Evolutionary conservation across 2,113 vertebrate genomes (phyloP).

Genomic region (Ondatra zibethicus): DNA sequence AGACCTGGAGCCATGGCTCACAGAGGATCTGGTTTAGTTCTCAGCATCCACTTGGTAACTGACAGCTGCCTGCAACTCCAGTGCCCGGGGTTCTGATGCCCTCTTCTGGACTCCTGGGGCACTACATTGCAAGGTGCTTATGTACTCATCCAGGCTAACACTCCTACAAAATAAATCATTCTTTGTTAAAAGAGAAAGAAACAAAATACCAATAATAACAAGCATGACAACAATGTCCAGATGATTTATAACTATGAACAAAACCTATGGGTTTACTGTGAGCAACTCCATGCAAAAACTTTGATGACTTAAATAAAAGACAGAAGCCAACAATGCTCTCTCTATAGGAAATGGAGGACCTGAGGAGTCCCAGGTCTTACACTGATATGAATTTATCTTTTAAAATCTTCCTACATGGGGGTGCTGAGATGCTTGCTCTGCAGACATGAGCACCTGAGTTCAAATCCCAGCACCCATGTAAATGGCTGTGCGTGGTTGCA

Average conservation of each 20-base stretch:
- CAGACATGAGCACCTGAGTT: background rate
- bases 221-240: background rate
- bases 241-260: background rate
- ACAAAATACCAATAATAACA: background rate
- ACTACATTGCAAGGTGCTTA: background rate
- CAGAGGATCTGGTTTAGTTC: background rate
- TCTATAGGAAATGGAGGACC: background rate
- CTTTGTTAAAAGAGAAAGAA: background rate
- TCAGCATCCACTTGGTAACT: background rate
- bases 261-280: background rate
- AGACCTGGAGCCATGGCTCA: background rate
- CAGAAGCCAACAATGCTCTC: background rate
- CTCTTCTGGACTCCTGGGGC: background rate
- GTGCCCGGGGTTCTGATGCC: background rate
- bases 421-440: background rate
- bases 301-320: slow-evolving; percentile 21
- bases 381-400: slow-evolving; percentile 15
- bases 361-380: background rate
- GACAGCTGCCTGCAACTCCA: background rate
- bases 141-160: background rate
- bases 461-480: background rate
- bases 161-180: background rate
- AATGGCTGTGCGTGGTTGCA: background rate
- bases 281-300: background rate
- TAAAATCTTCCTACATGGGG: background rate